Conservation (phyloP, 2,888 invertebrate species). For the Tachina lurida region DNA sequence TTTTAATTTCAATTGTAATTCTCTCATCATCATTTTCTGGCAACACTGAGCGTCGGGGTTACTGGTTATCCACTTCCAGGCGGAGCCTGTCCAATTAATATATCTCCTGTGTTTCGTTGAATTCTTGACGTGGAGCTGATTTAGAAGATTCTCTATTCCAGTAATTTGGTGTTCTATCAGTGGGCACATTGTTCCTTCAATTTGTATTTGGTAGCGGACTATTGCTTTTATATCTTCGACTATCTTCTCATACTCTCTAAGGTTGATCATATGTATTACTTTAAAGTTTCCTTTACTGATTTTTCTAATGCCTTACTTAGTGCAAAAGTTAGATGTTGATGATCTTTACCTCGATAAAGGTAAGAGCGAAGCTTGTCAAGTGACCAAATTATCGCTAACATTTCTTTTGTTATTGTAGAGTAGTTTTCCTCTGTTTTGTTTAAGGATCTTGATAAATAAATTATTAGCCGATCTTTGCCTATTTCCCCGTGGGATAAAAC, state of each 20-base stretch:
- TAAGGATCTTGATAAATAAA: slow-evolving; percentile 41
- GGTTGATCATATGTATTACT: no score
- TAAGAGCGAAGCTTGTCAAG: slow-evolving; percentile 38
- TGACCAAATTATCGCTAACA: slow-evolving; percentile 49
- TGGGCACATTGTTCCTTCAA: slow-evolving; percentile 9
- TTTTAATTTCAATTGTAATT: no score
- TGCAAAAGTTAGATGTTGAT: no score
- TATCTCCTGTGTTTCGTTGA: slow-evolving; percentile 21
- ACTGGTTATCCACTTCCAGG: slow-evolving; percentile 57
- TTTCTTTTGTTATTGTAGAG: slow-evolving; percentile 56
- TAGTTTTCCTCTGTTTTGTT: slow-evolving; percentile 54
- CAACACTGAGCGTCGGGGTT: slow-evolving; percentile 37
- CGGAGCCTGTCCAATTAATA: slow-evolving; percentile 51
- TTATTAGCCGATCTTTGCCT: slow-evolving; percentile 41
- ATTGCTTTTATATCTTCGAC: background rate
- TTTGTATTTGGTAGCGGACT: background rate
- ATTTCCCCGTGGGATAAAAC: slow-evolving; percentile 55
- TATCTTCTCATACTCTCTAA: slow-evolving; percentile 22
- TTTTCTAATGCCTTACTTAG: no score
- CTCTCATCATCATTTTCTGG: no score
- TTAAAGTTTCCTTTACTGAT: no score
- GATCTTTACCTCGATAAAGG: slow-evolving; percentile 25
- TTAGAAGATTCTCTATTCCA: slow-evolving; percentile 50
- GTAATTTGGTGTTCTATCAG: slow-evolving; percentile 55
- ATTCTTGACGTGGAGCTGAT: slow-evolving; percentile 32